Base-by-base conservation (phyloP, 2,888 invertebrate species). In the Himalopsyche japonica region DNA sequence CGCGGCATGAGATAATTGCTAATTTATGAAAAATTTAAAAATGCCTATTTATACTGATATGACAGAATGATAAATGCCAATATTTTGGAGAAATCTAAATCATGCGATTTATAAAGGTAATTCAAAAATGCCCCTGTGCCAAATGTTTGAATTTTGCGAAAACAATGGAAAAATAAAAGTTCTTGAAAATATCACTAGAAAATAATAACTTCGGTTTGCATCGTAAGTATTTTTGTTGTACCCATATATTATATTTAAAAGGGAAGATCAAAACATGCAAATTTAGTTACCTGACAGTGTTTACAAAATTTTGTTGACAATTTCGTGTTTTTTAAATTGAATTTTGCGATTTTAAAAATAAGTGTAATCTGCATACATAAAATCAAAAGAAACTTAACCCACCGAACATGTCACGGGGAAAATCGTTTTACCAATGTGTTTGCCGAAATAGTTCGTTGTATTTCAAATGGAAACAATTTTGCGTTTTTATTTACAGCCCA, bases 11-110 rank as follows among this genome's bases (percentile, higher is more conserved):
- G 48, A 30, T 34, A 20, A n/a, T 27, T 15, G 18, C 64, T 70
- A 49, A 48, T 57, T 57, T 57, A 57, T 57, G 57, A 57, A 48
- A 48, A 8, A n/a, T 49, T 20, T 20, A 6, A 20, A 20, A 20
- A 0, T 57, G 57, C 57, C 57, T 57, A 57, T 2, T 20, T 20
- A 57, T 20, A 24, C 8, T n/a, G 24, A 57, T 49, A 48, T 43
- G 49, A 76, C 18, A 30, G 34, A 70, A 84, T 80, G 57, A 84
- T 76, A 32, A 77, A 84, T 81, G 84, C 77, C n/a, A 84, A 84
- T 78, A 84, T 80, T 76, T 57, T 57, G 43, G 76, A 81, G 10
- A 70, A 70, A 20, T 37, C 32, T 70, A 84, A 76, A 79, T 48
- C 84, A 84, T 84, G 84, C 84, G 84, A 76, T 48, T 77, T 48